Base-by-base conservation (phyloP, 2,888 invertebrate species). In the Sympetrum striolatum region DNA sequence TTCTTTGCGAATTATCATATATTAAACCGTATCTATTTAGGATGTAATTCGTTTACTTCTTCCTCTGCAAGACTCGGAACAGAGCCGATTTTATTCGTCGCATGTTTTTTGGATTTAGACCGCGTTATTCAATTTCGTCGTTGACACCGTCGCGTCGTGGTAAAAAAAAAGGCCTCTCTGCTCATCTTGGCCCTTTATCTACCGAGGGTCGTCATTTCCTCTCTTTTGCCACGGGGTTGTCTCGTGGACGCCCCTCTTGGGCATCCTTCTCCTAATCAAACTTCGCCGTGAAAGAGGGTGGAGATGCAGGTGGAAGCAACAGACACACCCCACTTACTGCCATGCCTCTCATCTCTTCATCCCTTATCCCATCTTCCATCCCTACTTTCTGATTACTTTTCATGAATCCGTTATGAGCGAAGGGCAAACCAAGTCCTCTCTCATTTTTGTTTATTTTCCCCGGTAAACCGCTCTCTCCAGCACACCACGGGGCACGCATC, bases 351-450 rank as follows among this genome's bases (percentile, higher is more conserved):
- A 10, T 53, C 53, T 53, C 10, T 58, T 53, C 53, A 25, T 31
- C 35, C 35, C 37, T 86, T 58, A n/a, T 80, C 12, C 82, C 82
- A n/a, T 31, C 58, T 25, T 58, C 53, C n/a, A 15, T 82, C 31
- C 53, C 82, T 86, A 37, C 81, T 31, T 60, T 60, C 86, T 86
- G 86, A 86, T 86, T 86, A 60, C 86, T 86, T 86, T 86, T 86
- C 86, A 86, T 86, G 86, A 86, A 86, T 86, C 22, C 86, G 86
- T 60, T 86, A 86, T 86, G 86, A 86, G 86, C 73, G 73, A 73
- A 31, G 25, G 73, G 73, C 25, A 31, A 73, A 2, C 73, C 64
- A n/a, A 64, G 25, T n/a, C n/a, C 25, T 25, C 73, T 73, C 31
- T 73, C 73, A 73, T 73, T 73, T 73, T 73, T 73, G 73, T 73